Conservation (phyloP, 2,113 vertebrate genomes). For the Trochalopteron elliotii region DNA sequence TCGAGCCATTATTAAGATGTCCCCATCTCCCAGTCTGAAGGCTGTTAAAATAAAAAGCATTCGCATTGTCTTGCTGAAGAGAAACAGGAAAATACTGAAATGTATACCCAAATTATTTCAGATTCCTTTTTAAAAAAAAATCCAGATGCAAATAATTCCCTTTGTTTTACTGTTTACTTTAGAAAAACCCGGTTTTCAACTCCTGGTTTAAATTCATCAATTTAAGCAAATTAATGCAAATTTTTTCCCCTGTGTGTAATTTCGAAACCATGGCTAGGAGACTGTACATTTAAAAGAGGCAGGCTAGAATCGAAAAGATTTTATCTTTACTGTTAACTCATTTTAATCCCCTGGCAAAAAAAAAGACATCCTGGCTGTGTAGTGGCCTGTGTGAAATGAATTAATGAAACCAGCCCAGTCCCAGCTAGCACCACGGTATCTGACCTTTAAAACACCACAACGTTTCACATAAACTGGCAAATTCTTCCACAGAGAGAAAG, state of each 20-base stretch:
- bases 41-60: neutral
- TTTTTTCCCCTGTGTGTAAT: neutral
- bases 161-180: neutral
- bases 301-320: neutral
- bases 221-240: neutral
- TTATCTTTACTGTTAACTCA: neutral
- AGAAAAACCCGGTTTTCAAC: neutral
- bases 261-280: neutral
- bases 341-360: neutral
- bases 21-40: neutral
- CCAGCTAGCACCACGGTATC: neutral
- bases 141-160: neutral
- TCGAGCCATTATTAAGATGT: neutral
- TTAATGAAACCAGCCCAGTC: neutral
- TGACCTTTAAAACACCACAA: slow-evolving; percentile 16
- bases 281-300: neutral
- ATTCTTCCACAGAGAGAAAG: neutral
- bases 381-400: neutral
- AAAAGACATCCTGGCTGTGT: neutral
- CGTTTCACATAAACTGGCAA: neutral
- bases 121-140: neutral
- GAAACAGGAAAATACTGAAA: neutral
- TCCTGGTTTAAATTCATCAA: neutral
- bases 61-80: neutral
- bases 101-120: neutral